Conservation (phyloP, 2,797 vertebrate genomes). For the Melanogrammus aeglefinus region DNA sequence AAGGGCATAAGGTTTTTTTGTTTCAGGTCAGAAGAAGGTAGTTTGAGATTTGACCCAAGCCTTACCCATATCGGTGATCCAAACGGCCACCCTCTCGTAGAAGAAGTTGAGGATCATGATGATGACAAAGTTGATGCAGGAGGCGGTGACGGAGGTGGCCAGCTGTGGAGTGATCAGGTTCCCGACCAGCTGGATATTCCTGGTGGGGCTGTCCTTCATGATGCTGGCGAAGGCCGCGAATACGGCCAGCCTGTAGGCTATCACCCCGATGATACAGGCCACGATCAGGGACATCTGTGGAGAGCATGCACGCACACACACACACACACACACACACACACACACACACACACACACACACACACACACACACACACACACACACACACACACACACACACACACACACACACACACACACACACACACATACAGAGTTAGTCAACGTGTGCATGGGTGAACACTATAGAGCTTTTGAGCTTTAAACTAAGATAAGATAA, state of each 20-base stretch:
- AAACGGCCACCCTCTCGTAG: constrained; percentile 90
- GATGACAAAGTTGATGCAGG: constrained; percentile 93
- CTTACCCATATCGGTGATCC: constrained; percentile 97
- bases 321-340: neutral
- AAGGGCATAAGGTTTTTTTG: too few species aligned
- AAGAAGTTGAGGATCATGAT: constrained; percentile 97
- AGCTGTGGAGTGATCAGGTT: constrained; percentile 88
- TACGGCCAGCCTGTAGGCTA: constrained; percentile 89
- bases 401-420: neutral
- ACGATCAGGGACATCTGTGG: constrained; percentile 86
- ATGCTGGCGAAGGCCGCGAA: constrained; percentile 88
- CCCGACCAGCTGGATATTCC: constrained; percentile 79
- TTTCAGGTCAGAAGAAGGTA: neutral
- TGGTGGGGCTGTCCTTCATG: constrained; percentile 81
- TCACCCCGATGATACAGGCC: constrained; percentile 89
- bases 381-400: constrained; percentile 1
- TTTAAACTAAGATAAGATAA: neutral
- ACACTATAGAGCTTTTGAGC: neutral
- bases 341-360: neutral
- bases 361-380: neutral
- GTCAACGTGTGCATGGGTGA: neutral
- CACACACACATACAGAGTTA: neutral
- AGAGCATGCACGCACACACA: constrained; percentile 5
- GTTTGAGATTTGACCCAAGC: neutral
- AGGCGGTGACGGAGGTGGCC: constrained; percentile 89